Base-by-base conservation (phyloP, 2,797 vertebrate genomes). In the Crocidura indochinensis region DNA sequence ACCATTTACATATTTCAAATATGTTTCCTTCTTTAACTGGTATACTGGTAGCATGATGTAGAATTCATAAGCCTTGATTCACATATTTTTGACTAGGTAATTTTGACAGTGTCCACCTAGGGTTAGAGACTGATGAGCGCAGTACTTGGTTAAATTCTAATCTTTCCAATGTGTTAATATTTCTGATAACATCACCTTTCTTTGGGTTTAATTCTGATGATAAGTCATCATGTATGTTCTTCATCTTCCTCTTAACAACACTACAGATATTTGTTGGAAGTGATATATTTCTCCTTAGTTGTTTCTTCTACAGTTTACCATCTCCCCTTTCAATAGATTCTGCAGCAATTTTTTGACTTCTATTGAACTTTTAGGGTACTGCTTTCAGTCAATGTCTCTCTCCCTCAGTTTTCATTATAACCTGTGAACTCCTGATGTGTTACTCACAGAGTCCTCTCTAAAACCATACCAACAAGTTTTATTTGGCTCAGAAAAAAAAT, bases 361-460 rank as follows among this genome's bases (percentile, higher is more conserved):
- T 86, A 46, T 29, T 81, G 69, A 93, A 87, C 60, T 51, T 91
- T 53, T 76, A 84, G 31, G 29, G 67, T 29, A 78, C 49, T 78
- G 19, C 53, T 19, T 81, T 89, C 67, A 29, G 14, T 82, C 65
- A 87, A 11, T 71, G 19, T 87, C 46, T 82, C 81, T 72, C 19
- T 87, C 17, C 49, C 14, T 47, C 22, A 71, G 74, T 82, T 84
- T 81, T 89, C 69, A 56, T 79, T 86, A 31, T 90, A 88, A 84
- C 14, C 26, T 74, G 20, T 12, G 38, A 91, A 87, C 14, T 89
- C 31, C 3, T 1, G 26, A 27, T 15, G 29, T 69, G 31, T 74
- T 71, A 60, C 64, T 62, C 65, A 29, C 27, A 76, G 10, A 17
- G 38, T 86, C 17, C 74, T 91, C 27, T 65, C 51, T 6, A 84